phyloP scores from a whole-genome alignment of 1,140 invertebrate genomes.

The Euglossa dilemma region DNA sequence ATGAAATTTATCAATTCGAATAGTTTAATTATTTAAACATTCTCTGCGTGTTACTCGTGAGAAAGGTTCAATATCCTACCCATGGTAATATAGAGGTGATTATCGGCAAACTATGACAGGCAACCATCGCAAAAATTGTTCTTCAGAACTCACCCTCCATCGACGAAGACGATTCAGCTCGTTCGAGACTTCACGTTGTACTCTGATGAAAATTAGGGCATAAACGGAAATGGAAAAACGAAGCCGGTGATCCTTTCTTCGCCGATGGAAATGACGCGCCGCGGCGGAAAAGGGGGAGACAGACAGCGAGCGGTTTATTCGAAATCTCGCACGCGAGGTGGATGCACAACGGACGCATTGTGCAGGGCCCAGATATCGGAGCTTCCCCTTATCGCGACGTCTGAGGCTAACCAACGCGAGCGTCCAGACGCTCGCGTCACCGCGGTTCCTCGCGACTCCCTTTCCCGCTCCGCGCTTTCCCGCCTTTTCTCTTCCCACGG shows the following conservation, averaged over 20 bases:
- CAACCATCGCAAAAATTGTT: too few species aligned
- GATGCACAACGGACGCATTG: conserved; percentile 71
- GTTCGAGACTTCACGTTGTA: too few species aligned
- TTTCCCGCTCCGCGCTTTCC: background rate
- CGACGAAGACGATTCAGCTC: background rate
- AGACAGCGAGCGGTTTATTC: conserved; percentile 34
- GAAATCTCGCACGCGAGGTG: conserved; percentile 52
- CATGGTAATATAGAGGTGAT: too few species aligned
- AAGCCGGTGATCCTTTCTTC: background rate
- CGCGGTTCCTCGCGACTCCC: conserved; percentile 2
- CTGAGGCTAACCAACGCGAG: conserved; percentile 27
- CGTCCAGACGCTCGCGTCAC: conserved; percentile 53
- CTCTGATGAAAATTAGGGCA: too few species aligned
- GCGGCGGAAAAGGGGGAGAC: background rate
- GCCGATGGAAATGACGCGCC: background rate
- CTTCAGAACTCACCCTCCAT: too few species aligned
- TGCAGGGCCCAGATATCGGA: conserved; percentile 59
- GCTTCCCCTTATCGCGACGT: conserved; percentile 59
- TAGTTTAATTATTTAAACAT: too few species aligned
- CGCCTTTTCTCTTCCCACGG: background rate
- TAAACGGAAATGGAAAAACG: too few species aligned
- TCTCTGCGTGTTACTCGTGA: too few species aligned
- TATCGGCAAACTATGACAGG: too few species aligned
- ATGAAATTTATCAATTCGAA: too few species aligned
- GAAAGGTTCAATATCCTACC: too few species aligned